phyloP scores from a whole-genome alignment of 53 echinoderm and acorn worm species.

The Echinometra lucunter region DNA sequence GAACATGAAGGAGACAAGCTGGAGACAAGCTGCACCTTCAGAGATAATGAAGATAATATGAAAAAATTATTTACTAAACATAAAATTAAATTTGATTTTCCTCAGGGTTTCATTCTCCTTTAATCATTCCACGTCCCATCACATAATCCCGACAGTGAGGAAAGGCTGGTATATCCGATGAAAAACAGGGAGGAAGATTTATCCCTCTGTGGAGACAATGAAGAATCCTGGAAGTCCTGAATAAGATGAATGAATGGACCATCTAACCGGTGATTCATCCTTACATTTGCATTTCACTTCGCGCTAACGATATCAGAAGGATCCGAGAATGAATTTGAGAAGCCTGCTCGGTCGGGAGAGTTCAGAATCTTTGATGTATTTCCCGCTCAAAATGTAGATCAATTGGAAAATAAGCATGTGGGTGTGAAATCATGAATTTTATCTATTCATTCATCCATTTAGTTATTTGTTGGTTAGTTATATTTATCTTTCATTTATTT shows the following conservation, averaged over 20 bases:
- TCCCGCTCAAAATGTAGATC: not conserved
- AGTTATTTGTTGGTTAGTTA: too few species aligned
- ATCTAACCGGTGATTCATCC: slow-evolving; percentile 20
- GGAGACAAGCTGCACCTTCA: too few species aligned
- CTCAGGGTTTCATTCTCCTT: too few species aligned
- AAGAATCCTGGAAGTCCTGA: not conserved
- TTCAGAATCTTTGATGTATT: not conserved
- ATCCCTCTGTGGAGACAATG: slow-evolving; percentile 24
- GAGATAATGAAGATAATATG: too few species aligned
- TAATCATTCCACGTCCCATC: not conserved
- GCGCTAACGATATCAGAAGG: not conserved
- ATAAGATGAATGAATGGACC: slow-evolving; percentile 45
- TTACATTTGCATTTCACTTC: slow-evolving; percentile 43
- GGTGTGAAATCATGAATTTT: not conserved
- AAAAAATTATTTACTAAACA: too few species aligned
- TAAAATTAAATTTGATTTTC: too few species aligned
- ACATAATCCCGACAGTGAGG: not conserved
- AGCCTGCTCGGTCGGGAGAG: not conserved
- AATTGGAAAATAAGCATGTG: not conserved
- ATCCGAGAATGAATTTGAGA: not conserved
- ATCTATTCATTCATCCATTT: too few species aligned
- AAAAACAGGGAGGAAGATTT: not conserved
- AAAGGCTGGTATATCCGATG: not conserved
- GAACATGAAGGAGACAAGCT: too few species aligned
- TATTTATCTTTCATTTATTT: too few species aligned